Conservation (phyloP, 2,113 vertebrate species). For the Dromiciops gliroides region DNA sequence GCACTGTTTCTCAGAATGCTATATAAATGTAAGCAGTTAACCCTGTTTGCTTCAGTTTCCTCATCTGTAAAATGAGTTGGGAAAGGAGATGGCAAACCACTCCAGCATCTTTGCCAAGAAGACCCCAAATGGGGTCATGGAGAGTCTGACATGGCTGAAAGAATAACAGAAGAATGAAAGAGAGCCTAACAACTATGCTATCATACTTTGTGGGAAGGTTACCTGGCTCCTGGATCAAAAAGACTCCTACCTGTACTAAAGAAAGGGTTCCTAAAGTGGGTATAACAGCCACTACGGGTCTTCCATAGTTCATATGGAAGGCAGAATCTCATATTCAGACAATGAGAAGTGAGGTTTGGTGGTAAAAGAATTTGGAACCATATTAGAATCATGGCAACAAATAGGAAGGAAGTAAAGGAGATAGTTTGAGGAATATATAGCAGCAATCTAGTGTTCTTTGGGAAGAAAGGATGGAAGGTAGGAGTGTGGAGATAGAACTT, state of each 20-base stretch:
- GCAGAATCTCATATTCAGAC: background rate
- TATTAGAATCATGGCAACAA: background rate
- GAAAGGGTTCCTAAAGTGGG: background rate
- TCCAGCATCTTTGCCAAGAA: background rate
- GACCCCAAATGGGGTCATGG: background rate
- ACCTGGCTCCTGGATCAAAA: background rate
- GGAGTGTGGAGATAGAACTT: background rate
- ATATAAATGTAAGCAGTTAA: background rate
- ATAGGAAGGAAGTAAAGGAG: background rate
- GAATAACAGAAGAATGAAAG: background rate
- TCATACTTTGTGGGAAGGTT: background rate
- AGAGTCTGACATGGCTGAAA: background rate
- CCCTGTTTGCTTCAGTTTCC: background rate
- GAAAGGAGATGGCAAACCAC: background rate
- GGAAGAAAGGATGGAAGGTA: background rate
- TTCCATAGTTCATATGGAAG: background rate
- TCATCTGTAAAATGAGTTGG: background rate
- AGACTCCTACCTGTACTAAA: background rate
- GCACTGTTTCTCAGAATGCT: background rate
- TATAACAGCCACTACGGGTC: background rate
- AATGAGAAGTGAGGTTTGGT: background rate
- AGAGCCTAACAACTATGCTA: background rate
- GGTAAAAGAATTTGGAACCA: background rate
- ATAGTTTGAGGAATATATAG: background rate
- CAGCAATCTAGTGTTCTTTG: background rate